These are phyloP conservation scores for Synodontis membranacea DNA, from an alignment of 2,113 vertebrate genomes.

Conservation along the genomic window DNA sequence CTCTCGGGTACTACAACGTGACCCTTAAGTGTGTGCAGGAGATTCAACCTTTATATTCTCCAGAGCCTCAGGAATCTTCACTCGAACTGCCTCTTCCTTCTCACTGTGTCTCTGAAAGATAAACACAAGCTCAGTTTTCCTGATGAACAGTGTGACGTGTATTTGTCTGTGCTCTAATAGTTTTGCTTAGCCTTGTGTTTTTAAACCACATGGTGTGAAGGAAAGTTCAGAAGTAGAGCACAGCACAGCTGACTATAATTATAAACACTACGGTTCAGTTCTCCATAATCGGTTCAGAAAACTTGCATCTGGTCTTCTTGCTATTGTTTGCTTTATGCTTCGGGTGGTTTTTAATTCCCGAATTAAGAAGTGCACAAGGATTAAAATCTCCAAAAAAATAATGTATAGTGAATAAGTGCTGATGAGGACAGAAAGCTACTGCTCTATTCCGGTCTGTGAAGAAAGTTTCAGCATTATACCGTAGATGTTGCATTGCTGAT, in stretches of 20 bases:
- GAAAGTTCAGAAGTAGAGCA: constrained; percentile 33
- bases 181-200: not conserved
- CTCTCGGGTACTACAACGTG: not conserved
- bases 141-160: not conserved
- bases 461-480: not conserved
- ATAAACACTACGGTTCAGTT: constrained; percentile 57
- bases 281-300: constrained; percentile 55
- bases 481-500: not conserved
- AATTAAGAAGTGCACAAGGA: constrained; percentile 48
- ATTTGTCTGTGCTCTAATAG: constrained; percentile 8
- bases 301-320: constrained; percentile 41
- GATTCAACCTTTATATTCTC: constrained; percentile 6
- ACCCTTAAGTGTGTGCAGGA: not conserved
- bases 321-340: constrained; percentile 72
- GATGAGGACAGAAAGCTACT: constrained; percentile 46
- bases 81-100: constrained; percentile 7
- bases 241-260: constrained; percentile 31
- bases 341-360: constrained; percentile 66
- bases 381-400: constrained; percentile 60
- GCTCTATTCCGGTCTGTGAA: constrained; percentile 8
- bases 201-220: constrained; percentile 19
- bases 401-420: constrained; percentile 49
- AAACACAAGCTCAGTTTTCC: not conserved
- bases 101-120: constrained; percentile 10
- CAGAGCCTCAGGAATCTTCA: constrained; percentile 20